These are phyloP conservation scores for Antheraea mylitta DNA, from an alignment of 1,140 invertebrate species.

Conservation along the genomic window DNA sequence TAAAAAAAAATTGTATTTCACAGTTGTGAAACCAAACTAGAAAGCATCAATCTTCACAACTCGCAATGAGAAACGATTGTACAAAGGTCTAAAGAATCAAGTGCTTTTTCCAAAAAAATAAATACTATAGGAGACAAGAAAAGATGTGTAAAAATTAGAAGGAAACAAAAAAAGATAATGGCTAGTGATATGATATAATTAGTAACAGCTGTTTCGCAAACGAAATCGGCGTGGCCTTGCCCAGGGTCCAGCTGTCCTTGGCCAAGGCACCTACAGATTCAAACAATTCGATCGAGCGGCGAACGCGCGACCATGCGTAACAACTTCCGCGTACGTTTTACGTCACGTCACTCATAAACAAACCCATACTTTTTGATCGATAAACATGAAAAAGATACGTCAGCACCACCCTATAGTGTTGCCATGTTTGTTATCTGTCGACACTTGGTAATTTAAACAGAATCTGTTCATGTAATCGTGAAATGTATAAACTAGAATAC, in stretches of 20 bases:
- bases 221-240: conserved; percentile 33
- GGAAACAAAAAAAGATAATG: neutral
- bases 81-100: too few species aligned
- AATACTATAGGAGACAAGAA: neutral
- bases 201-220: conserved; percentile 36
- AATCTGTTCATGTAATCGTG: neutral
- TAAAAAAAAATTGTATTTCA: too few species aligned
- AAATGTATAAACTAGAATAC: too few species aligned
- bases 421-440: neutral
- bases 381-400: conserved; percentile 28
- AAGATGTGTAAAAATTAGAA: neutral
- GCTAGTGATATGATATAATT: neutral
- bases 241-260: conserved; percentile 51
- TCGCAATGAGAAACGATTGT: too few species aligned
- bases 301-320: conserved; percentile 47
- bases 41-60: too few species aligned
- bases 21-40: too few species aligned
- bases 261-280: conserved; percentile 40
- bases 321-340: conserved; percentile 52
- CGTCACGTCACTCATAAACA: conserved; percentile 31
- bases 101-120: neutral
- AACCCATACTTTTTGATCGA: conserved; percentile 28
- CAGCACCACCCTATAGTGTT: conserved; percentile 19
- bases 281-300: conserved; percentile 32
- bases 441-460: neutral